Conservation (phyloP, 2,888 invertebrate genomes). For the Rhabditoides inermis region DNA sequence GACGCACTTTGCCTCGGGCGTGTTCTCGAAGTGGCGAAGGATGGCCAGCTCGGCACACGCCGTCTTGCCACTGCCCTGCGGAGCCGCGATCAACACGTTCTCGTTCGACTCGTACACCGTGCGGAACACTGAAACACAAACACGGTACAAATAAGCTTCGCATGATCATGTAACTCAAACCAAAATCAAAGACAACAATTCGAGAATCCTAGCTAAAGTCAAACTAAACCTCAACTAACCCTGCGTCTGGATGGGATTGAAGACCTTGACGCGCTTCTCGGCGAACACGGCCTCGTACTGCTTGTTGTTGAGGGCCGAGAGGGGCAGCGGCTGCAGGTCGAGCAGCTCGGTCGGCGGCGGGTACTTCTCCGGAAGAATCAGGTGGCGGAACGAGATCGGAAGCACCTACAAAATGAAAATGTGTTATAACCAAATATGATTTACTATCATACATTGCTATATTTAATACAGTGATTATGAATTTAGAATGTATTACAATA, state of each 20-base stretch:
- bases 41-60: conserved; percentile 92
- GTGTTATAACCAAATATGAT: neutral
- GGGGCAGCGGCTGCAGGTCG: conserved; percentile 87
- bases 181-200: conserved; percentile 4
- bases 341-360: conserved; percentile 91
- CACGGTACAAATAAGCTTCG: neutral
- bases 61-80: conserved; percentile 60
- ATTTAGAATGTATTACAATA: neutral
- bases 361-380: conserved; percentile 94
- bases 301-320: conserved; percentile 77
- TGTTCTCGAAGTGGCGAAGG: conserved; percentile 70
- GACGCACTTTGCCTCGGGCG: conserved; percentile 67
- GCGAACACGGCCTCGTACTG: conserved; percentile 77
- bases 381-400: conserved; percentile 90
- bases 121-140: conserved; percentile 71
- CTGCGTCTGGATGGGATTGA: conserved; percentile 97
- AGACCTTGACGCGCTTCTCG: conserved; percentile 74
- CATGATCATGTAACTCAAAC: neutral
- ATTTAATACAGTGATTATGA: conserved; percentile 64
- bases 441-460: neutral
- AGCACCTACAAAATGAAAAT: conserved; percentile 55
- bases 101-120: conserved; percentile 88
- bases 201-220: neutral
- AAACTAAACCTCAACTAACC: conserved; percentile 48
- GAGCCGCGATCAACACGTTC: conserved; percentile 76